Conservation (phyloP, 2,888 invertebrate genomes). For the Eupithecia pulchellata region DNA sequence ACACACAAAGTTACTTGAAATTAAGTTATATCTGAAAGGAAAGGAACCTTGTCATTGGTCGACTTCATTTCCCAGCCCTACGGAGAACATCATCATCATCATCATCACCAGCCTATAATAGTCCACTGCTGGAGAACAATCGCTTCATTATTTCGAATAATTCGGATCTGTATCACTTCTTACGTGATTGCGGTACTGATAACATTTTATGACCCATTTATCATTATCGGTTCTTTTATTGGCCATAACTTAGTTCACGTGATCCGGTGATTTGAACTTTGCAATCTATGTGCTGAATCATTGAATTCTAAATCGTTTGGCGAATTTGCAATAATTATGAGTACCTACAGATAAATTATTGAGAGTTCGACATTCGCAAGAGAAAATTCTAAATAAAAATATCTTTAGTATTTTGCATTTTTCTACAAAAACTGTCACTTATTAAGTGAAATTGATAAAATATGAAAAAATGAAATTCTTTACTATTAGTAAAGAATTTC, state of each 20-base stretch:
- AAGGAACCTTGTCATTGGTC: not conserved
- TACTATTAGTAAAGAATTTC: no score
- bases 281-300: not conserved
- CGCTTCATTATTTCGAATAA: constrained; percentile 10
- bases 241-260: not conserved
- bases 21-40: not conserved
- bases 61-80: not conserved
- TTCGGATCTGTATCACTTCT: not conserved
- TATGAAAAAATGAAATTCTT: no score
- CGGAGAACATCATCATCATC: no score
- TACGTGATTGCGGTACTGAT: constrained; percentile 1
- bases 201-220: not conserved
- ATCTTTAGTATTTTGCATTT: no score
- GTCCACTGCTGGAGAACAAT: not conserved
- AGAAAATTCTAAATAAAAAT: no score
- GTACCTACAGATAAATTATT: no score
- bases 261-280: not conserved
- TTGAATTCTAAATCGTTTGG: not conserved
- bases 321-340: not conserved
- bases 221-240: not conserved
- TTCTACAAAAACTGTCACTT: no score
- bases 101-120: no score
- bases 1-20: no score
- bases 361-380: no score
- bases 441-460: no score